Evolutionary conservation across 2,113 vertebrate genomes (phyloP).

Genomic region (Saccopteryx leptura): DNA sequence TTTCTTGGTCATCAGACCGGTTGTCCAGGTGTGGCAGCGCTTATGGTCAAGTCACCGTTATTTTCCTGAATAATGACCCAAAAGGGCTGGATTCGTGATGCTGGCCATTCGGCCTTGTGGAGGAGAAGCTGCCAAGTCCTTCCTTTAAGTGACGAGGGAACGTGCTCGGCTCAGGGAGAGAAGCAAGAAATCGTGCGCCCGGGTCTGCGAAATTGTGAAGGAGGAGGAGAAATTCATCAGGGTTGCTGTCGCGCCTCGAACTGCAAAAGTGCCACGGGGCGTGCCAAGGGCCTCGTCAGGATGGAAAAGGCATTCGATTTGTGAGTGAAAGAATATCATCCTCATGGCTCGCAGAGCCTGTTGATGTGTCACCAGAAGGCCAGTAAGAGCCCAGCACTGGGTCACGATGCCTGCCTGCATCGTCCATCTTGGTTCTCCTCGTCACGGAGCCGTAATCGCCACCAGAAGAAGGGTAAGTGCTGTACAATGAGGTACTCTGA

Average conservation of each 20-base stretch:
- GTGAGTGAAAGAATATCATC: neutral
- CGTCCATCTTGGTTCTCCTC: neutral
- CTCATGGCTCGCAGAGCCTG: neutral
- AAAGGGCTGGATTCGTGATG: neutral
- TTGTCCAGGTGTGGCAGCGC: neutral
- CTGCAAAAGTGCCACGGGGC: neutral
- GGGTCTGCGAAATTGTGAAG: neutral
- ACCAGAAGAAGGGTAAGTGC: neutral
- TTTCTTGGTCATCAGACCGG: rapidly evolving
- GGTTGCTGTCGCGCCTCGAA: neutral
- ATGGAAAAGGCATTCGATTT: neutral
- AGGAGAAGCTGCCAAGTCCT: neutral
- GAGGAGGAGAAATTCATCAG: neutral
- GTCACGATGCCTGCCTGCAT: too few relatives aligned
- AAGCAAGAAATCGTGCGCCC: neutral
- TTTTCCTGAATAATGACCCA: too few relatives aligned
- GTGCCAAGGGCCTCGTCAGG: neutral
- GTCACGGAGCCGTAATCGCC: rapidly evolving
- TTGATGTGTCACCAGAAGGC: too few relatives aligned
- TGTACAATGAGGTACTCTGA: neutral
- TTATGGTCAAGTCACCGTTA: neutral
- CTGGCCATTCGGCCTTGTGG: neutral
- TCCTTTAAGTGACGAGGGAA: neutral
- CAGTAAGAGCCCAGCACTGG: rapidly evolving
- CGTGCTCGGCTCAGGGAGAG: neutral